A percentile compares a stretch with the other conserved stretches of the same genome.
Evolutionary conservation across 2,113 vertebrate species (phyloP).

Genomic region (Aphyosemion australe): DNA sequence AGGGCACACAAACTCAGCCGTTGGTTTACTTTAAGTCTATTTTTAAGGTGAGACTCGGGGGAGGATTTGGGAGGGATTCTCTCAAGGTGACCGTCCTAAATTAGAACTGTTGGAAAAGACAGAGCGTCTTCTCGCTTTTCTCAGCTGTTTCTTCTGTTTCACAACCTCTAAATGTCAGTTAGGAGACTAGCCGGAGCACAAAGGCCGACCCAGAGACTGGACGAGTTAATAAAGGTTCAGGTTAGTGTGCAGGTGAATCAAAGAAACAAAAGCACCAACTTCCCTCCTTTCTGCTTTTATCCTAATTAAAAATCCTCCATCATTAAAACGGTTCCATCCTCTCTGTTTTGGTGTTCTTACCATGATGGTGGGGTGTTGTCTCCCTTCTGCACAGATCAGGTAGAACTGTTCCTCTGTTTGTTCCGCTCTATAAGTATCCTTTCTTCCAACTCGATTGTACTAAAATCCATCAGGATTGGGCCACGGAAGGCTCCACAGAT

Average conservation of each 20-base stretch:
- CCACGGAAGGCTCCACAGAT: slow-evolving; percentile 32
- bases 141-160: slow-evolving; percentile 64
- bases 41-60: slow-evolving; percentile 40
- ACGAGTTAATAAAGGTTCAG: neutral
- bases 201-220: neutral
- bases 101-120: slow-evolving; percentile 42
- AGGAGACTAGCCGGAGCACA: neutral
- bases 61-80: slow-evolving; percentile 58
- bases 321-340: neutral
- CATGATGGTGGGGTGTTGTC: slow-evolving; percentile 54
- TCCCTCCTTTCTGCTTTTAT: too few relatives aligned
- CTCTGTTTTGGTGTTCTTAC: slow-evolving; percentile 52
- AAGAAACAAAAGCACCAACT: too few relatives aligned
- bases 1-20: neutral
- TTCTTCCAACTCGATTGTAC: slow-evolving; percentile 38
- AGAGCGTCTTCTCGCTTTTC: slow-evolving; percentile 58
- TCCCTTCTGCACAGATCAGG: slow-evolving; percentile 18
- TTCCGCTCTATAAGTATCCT: slow-evolving; percentile 64
- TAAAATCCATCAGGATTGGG: slow-evolving; percentile 73
- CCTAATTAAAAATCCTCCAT: too few relatives aligned
- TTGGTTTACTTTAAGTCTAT: slow-evolving; percentile 39
- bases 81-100: slow-evolving; percentile 62
- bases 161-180: slow-evolving; percentile 24
- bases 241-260: neutral
- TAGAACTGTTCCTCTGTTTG: slow-evolving; percentile 3